phyloP scores from a whole-genome alignment of 2,888 invertebrate species.

The Mellilla xanthometata region DNA sequence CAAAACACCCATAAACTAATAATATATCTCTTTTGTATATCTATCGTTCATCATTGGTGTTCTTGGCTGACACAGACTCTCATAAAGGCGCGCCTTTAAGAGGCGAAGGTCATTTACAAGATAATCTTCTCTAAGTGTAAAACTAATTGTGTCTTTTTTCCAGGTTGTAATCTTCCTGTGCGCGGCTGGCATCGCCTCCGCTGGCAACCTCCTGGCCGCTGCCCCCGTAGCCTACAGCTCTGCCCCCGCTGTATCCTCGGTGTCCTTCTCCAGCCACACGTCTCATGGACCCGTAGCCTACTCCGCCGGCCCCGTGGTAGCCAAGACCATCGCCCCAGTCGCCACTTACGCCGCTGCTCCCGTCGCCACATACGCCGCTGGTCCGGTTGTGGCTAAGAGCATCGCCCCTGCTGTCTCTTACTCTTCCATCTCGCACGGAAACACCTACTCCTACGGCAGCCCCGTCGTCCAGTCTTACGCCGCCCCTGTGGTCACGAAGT shows the following conservation, averaged over 20 bases:
- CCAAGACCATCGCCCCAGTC: slow-evolving; percentile 44
- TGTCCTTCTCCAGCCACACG: slow-evolving; percentile 61
- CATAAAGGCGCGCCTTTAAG: too few relatives aligned
- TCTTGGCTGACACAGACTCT: too few relatives aligned
- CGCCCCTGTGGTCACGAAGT: slow-evolving; percentile 44
- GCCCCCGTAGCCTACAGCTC: slow-evolving; percentile 58
- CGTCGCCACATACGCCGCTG: slow-evolving; percentile 44
- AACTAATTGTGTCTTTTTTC: slow-evolving; percentile 4
- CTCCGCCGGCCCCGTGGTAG: slow-evolving; percentile 76
- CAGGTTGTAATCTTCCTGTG: slow-evolving; percentile 82
- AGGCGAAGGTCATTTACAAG: too few relatives aligned
- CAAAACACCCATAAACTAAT: too few relatives aligned
- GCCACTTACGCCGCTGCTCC: slow-evolving; percentile 43
- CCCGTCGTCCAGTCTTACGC: slow-evolving; percentile 42
- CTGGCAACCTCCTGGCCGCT: slow-evolving; percentile 78
- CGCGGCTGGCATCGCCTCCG: slow-evolving; percentile 83
- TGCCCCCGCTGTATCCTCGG: slow-evolving; percentile 54
- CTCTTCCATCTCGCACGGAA: slow-evolving; percentile 32
- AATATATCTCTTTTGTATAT: too few relatives aligned
- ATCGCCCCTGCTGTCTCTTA: slow-evolving; percentile 58
- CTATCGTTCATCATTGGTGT: too few relatives aligned
- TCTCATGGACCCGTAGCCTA: slow-evolving; percentile 67
- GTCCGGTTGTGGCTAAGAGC: slow-evolving; percentile 43
- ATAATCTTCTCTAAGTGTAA: too few relatives aligned
- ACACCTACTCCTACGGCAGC: slow-evolving; percentile 21